phyloP scores from a whole-genome alignment of 2,113 vertebrate genomes.

The Gasterosteus nipponicus region DNA sequence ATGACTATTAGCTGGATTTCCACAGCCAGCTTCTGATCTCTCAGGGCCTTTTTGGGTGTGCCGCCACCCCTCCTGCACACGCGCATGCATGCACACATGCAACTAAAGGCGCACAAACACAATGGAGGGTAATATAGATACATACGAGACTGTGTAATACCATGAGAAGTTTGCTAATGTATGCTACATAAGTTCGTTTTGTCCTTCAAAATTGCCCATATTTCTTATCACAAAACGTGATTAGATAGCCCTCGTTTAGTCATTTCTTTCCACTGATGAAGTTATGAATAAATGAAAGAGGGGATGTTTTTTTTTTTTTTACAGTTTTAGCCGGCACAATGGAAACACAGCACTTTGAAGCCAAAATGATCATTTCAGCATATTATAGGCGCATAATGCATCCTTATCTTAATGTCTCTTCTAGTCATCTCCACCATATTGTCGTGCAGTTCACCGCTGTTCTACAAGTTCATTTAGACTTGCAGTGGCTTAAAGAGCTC shows the following conservation, averaged over 20 bases:
- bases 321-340: slow-evolving; percentile 45
- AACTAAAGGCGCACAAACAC: slow-evolving; percentile 16
- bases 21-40: slow-evolving; percentile 80
- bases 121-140: slow-evolving; percentile 27
- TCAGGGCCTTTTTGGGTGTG: slow-evolving; percentile 67
- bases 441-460: slow-evolving; percentile 46
- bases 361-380: slow-evolving; percentile 52
- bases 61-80: slow-evolving; percentile 57
- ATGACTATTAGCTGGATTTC: slow-evolving; percentile 84
- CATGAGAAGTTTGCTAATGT: slow-evolving; percentile 9
- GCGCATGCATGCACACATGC: slow-evolving; percentile 24
- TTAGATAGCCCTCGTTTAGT: slow-evolving; percentile 25
- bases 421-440: slow-evolving; percentile 58
- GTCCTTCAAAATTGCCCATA: not conserved
- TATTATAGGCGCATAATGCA: slow-evolving; percentile 57
- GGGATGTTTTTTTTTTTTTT: slow-evolving; percentile 8
- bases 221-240: slow-evolving; percentile 22
- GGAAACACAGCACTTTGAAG: slow-evolving; percentile 42
- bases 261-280: not conserved
- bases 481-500: slow-evolving; percentile 65
- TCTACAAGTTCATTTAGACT: slow-evolving; percentile 68
- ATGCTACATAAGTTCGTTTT: slow-evolving; percentile 22
- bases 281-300: slow-evolving; percentile 36
- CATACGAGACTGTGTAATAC: slow-evolving; percentile 9
- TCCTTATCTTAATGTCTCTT: slow-evolving; percentile 60